Evolutionary conservation across 2,113 vertebrate genomes (phyloP).

Genomic region (Emydura subglobosa): DNA sequence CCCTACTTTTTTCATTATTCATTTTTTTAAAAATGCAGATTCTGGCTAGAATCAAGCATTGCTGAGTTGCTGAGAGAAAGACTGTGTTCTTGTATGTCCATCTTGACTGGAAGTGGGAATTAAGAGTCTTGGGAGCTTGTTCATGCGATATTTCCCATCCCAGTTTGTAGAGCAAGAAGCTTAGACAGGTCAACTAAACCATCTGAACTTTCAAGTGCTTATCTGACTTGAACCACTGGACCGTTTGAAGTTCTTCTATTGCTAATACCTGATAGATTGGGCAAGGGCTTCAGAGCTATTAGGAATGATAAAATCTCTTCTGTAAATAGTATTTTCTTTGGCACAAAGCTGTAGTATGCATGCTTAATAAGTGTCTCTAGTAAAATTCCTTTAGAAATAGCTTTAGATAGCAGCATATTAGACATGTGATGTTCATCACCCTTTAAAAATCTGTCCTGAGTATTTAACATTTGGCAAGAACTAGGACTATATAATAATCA

Average conservation of each 20-base stretch:
- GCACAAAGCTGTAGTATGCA: neutral
- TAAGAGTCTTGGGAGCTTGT: neutral
- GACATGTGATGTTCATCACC: neutral
- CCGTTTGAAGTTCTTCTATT: neutral
- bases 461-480: neutral
- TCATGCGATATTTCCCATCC: neutral
- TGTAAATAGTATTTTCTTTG: neutral
- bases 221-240: neutral
- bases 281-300: neutral
- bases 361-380: neutral
- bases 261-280: neutral
- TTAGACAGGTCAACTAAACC: neutral
- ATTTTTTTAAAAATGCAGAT: neutral
- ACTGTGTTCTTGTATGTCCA: neutral
- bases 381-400: neutral
- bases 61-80: neutral
- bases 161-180: neutral
- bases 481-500: neutral
- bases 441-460: neutral
- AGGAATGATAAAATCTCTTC: neutral
- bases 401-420: neutral
- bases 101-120: neutral
- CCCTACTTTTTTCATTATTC: accelerated
- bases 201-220: neutral
- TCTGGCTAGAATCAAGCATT: neutral